Evolutionary conservation across 1,140 invertebrate genomes (phyloP).

Genomic region (Centruroides vittatus): DNA sequence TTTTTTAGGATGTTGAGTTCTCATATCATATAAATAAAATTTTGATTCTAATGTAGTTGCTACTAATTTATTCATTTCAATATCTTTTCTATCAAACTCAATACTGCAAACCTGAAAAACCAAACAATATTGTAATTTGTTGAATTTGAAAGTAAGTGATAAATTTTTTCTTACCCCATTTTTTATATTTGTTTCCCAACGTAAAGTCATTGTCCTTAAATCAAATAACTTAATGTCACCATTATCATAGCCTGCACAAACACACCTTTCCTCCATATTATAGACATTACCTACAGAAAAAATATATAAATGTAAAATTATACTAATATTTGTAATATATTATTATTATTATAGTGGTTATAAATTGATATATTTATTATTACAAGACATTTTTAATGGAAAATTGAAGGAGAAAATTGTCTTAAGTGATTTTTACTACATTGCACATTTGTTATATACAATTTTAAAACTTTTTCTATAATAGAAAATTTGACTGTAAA

Average conservation of each 20-base stretch:
- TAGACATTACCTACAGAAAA: slow-evolving; percentile 51
- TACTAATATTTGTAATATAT: too few species aligned
- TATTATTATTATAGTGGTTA: too few species aligned
- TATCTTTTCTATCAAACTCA: slow-evolving; percentile 89
- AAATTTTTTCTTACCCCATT: slow-evolving; percentile 54
- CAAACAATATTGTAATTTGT: neutral
- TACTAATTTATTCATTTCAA: slow-evolving; percentile 87
- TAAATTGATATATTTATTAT: too few species aligned
- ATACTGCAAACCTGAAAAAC: slow-evolving; percentile 53
- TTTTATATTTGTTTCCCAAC: slow-evolving; percentile 84
- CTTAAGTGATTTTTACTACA: too few species aligned
- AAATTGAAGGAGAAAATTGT: too few species aligned
- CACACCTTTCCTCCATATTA: slow-evolving; percentile 64
- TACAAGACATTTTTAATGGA: too few species aligned
- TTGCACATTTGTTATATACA: too few species aligned
- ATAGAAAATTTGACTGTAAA: too few species aligned
- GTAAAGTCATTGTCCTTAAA: slow-evolving; percentile 61
- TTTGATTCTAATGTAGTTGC: slow-evolving; percentile 87
- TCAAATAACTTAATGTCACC: slow-evolving; percentile 94
- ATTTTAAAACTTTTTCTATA: too few species aligned
- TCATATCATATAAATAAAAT: slow-evolving; percentile 75
- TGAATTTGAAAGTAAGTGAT: neutral
- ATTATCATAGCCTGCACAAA: slow-evolving; percentile 89
- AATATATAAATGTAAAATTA: too few species aligned
- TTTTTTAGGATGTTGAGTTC: slow-evolving; percentile 71